These are phyloP conservation scores for Melanogrammus aeglefinus DNA, from an alignment of 2,797 vertebrate species.

Conservation along the genomic window DNA sequence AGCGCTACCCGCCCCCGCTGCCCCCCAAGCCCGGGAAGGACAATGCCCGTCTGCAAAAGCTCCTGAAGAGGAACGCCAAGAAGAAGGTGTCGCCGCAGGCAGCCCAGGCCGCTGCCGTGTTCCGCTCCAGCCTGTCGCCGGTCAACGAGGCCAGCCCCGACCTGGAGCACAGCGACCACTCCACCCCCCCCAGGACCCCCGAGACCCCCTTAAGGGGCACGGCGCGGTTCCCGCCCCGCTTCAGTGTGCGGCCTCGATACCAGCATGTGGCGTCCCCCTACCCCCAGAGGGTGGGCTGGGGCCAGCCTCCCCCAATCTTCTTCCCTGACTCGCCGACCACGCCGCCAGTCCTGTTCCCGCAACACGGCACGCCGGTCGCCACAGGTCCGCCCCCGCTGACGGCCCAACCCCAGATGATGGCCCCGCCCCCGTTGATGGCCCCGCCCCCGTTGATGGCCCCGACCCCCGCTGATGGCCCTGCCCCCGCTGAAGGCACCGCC, in stretches of 20 bases:
- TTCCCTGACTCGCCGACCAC: constrained; percentile 67
- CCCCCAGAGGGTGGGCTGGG: constrained; percentile 70
- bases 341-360: constrained; percentile 39
- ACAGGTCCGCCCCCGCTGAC: constrained; percentile 32
- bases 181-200: constrained; percentile 72
- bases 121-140: constrained; percentile 87
- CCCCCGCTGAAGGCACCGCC: constrained; percentile 38
- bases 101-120: constrained; percentile 65
- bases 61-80: constrained; percentile 84
- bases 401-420: not conserved
- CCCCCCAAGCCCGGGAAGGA: constrained; percentile 90
- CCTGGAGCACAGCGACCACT: constrained; percentile 80
- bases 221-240: constrained; percentile 62
- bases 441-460: too few relatives aligned
- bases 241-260: constrained; percentile 63
- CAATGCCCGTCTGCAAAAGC: constrained; percentile 84
- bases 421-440: not conserved
- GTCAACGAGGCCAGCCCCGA: constrained; percentile 91
- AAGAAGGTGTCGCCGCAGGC: constrained; percentile 70
- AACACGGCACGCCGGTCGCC: constrained; percentile 41
- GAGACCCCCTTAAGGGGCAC: constrained; percentile 55
- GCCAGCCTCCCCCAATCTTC: constrained; percentile 63
- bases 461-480: not conserved
- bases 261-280: constrained; percentile 78
- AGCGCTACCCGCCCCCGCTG: constrained; percentile 82